Conservation (phyloP, 1,140 invertebrate species). For the Drosophila bifasciata region DNA sequence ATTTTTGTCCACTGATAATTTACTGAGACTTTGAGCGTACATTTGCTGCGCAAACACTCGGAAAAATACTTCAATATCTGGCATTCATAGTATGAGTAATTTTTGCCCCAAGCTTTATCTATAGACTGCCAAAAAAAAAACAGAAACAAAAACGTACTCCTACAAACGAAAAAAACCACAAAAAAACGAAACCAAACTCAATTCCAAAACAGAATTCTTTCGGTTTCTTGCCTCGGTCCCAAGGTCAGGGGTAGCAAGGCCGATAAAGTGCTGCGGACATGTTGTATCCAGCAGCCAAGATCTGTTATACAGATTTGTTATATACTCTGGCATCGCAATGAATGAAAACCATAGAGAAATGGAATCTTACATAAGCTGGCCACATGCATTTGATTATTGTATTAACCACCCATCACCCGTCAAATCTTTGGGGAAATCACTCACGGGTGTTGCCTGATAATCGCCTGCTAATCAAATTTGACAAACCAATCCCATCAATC, state of each 20-base stretch:
- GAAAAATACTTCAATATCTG: constrained; percentile 12
- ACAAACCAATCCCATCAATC: constrained; percentile 47
- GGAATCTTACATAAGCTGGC: constrained; percentile 26
- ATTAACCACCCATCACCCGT: background rate
- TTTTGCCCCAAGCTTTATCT: constrained; percentile 20
- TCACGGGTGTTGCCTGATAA: constrained; percentile 33
- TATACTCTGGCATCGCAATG: background rate
- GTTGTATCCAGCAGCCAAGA: background rate
- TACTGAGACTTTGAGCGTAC: constrained; percentile 34
- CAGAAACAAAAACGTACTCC: constrained; percentile 14
- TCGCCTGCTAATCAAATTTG: constrained; percentile 45
- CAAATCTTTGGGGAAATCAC: background rate
- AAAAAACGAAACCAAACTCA: background rate
- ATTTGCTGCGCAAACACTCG: constrained; percentile 1
- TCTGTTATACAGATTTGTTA: background rate
- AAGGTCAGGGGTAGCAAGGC: constrained; percentile 18
- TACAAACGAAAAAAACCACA: constrained; percentile 6
- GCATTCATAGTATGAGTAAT: background rate
- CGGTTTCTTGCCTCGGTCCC: constrained; percentile 3
- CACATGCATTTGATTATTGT: constrained; percentile 53
- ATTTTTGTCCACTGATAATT: constrained; percentile 49
- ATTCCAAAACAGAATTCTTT: constrained; percentile 4
- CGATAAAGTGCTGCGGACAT: constrained; percentile 15
- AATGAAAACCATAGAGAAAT: constrained; percentile 3
- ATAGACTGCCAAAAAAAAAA: constrained; percentile 11